Evolutionary conservation across 2,888 invertebrate genomes (phyloP).

Genomic region (Epirrhoe alternata): DNA sequence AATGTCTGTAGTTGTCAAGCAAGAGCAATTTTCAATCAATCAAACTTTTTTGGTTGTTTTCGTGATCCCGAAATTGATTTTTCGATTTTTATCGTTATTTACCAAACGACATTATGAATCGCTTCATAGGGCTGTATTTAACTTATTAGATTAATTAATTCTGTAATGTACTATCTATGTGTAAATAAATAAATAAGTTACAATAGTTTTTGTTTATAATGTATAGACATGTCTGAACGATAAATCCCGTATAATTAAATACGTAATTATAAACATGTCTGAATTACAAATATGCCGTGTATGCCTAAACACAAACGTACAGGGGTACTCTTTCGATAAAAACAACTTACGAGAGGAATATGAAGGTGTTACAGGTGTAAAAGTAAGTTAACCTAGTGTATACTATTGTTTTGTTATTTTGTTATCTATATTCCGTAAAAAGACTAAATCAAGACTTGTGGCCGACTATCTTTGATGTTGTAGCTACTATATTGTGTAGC

Average conservation of each 20-base stretch:
- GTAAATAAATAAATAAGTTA: too few species aligned
- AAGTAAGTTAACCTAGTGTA: constrained; percentile 52
- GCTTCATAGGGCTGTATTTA: neutral
- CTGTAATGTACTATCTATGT: too few species aligned
- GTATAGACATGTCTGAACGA: constrained; percentile 52
- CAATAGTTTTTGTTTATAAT: neutral
- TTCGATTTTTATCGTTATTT: neutral
- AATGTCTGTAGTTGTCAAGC: neutral
- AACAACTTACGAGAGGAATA: constrained; percentile 56
- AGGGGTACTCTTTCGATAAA: constrained; percentile 54
- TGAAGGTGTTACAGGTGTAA: constrained; percentile 57
- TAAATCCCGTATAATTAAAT: too few species aligned
- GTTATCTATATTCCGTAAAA: neutral
- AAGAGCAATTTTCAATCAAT: too few species aligned
- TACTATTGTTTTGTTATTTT: neutral
- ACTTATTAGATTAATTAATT: too few species aligned
- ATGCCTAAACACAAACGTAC: constrained; percentile 57
- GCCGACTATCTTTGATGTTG: too few species aligned
- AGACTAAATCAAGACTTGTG: neutral
- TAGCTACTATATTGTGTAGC: too few species aligned
- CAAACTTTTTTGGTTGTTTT: neutral
- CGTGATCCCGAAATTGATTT: neutral
- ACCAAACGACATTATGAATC: neutral
- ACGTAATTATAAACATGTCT: constrained; percentile 55
- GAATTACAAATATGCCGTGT: constrained; percentile 61